Percentiles rank a stretch among this genome's conserved stretches.
phyloP scores from a whole-genome alignment of 2,888 invertebrate genomes.

The Troides oblongomaculatus region DNA sequence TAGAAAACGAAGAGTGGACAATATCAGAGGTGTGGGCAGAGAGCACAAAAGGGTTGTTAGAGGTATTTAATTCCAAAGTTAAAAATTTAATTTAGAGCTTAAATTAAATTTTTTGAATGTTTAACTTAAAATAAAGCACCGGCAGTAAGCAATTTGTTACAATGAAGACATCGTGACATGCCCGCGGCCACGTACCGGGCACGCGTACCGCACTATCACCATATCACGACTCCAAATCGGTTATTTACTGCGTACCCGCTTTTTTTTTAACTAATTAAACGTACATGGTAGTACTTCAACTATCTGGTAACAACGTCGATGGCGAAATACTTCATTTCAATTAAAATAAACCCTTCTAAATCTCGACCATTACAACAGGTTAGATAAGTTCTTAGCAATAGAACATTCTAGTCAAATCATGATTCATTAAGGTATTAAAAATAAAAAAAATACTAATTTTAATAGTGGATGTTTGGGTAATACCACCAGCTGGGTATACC shows the following conservation, averaged over 20 bases:
- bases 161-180: constrained; percentile 36
- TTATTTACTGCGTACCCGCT: constrained; percentile 37
- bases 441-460: no score
- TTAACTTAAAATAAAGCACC: neutral
- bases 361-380: no score
- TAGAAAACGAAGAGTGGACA: no score
- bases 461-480: no score
- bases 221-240: constrained; percentile 42
- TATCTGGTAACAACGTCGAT: constrained; percentile 4
- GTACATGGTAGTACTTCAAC: constrained; percentile 33
- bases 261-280: constrained; percentile 43
- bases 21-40: no score
- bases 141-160: constrained; percentile 17
- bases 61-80: neutral
- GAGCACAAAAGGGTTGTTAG: no score
- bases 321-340: neutral
- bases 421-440: no score
- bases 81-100: neutral
- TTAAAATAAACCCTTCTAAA: neutral
- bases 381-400: neutral
- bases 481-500: no score
- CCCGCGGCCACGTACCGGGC: constrained; percentile 44
- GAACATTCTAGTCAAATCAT: neutral
- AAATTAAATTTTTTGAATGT: neutral
- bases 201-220: constrained; percentile 35